Conservation (phyloP, 35 echinoderm and acorn worm genomes). For the Lytechinus pictus region DNA sequence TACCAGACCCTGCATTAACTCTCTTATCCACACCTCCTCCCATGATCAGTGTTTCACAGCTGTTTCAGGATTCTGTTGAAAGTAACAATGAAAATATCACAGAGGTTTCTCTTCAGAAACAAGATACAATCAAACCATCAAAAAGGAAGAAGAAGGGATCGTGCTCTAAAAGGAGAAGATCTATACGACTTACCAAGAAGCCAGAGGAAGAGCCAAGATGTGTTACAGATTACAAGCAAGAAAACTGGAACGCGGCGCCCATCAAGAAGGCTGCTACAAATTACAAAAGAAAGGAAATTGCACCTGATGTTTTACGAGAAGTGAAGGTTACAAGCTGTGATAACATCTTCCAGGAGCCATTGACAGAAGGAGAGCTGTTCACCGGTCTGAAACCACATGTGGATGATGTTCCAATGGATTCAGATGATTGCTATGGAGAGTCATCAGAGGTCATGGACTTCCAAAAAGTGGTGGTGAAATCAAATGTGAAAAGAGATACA, state of each 20-base stretch:
- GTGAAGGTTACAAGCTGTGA: neutral
- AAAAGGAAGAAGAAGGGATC: constrained; percentile 13
- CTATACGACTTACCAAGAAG: neutral
- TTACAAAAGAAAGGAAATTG: neutral
- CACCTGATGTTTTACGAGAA: neutral
- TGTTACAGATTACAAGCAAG: neutral
- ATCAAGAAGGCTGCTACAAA: neutral
- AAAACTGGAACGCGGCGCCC: neutral
- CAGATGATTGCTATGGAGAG: too few species aligned
- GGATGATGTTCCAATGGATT: neutral
- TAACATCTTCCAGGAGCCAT: neutral
- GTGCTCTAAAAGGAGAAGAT: neutral
- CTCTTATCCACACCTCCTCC: neutral
- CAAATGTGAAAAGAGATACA: neutral
- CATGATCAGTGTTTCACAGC: neutral
- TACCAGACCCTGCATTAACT: neutral
- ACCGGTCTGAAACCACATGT: neutral
- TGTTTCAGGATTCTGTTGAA: neutral
- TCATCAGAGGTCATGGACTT: neutral
- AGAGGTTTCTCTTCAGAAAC: neutral
- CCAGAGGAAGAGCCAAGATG: neutral
- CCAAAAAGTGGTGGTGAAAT: neutral
- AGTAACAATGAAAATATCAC: neutral
- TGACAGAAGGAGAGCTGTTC: neutral
- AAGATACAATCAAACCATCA: neutral